These are phyloP conservation scores for Bursaphelenchus okinawaensis DNA, from an alignment of 2,888 invertebrate genomes.

Conservation along the genomic window DNA sequence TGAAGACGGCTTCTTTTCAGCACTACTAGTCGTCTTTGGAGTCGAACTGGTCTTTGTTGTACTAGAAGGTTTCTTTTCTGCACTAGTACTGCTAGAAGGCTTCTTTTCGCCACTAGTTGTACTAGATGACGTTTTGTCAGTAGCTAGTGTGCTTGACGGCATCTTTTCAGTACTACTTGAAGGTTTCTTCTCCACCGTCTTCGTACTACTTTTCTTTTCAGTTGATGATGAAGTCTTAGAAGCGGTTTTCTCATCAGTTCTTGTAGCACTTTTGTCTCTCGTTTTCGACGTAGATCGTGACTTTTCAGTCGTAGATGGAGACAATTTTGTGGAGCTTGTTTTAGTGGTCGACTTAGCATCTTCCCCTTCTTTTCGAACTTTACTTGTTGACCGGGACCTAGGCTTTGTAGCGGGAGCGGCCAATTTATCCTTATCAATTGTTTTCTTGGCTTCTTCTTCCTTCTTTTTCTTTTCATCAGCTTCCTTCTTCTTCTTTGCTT, in stretches of 20 bases:
- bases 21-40: no score
- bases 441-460: background rate
- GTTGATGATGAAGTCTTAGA: background rate
- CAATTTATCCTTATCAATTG: background rate
- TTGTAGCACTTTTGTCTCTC: background rate
- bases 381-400: background rate
- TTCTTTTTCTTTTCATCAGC: background rate
- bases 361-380: background rate
- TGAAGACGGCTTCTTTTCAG: background rate
- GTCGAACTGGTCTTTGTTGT: background rate
- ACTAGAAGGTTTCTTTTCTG: background rate
- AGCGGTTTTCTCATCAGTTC: background rate
- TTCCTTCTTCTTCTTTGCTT: background rate
- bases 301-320: background rate
- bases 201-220: background rate
- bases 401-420: background rate
- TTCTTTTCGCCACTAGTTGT: background rate
- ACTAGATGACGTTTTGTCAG: background rate
- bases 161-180: background rate
- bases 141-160: background rate
- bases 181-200: background rate
- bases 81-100: background rate
- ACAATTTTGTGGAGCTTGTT: background rate
- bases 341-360: background rate
- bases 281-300: background rate